Evolutionary conservation across 2,888 invertebrate species (phyloP), one percentile per base, ranked within the genome.

Genomic region (Platycnemis pennipes): DNA sequence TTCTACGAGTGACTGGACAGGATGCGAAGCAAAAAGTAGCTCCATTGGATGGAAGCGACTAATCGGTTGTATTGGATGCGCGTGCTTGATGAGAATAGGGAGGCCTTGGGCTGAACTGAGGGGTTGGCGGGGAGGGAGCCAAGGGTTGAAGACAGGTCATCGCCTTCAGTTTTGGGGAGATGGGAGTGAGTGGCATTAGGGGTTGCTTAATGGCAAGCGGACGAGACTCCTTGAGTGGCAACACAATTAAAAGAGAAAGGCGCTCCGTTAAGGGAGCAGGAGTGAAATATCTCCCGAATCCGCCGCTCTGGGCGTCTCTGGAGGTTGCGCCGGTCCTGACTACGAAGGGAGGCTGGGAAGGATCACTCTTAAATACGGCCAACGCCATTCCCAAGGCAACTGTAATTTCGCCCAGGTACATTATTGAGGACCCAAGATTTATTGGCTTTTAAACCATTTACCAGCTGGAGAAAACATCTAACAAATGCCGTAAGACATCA

Each of bases 181-280:
- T 19, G 11, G 26, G 26, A 63, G 22, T 63, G 63, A 63, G 63
- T 63, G 63, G 63, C 63, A 26, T 63, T 26, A 22, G 63, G 2
- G 63, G 63, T 7, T 63, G 26, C 63, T 63, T 63, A 22, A 22
- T 63, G 63, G 63, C 19, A 19, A 16, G 49, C 49, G 63, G 63
- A 63, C n/a, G n/a, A n/a, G n/a, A n/a, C n/a, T 63, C 26, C 22
- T 63, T 63, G 63, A 63, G 63, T 63, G 63, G 63, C 63, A 63
- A 63, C 63, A 63, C 63, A 63, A 63, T 63, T 63, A 63, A 56
- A 56, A 56, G n/a, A 53, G 53, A 63, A 63, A 63, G 63, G 26
- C 26, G 63, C 49, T 49, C 49, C 49, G 8, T 49, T 16, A 7
- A 49, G 63, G 26, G 26, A 2, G 63, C 2, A 63, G 2, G 53